A percentile compares a stretch with the other conserved stretches of the same genome.
phyloP scores from a whole-genome alignment of 2,797 vertebrate genomes.

The Tragelaphus eurycerus region DNA sequence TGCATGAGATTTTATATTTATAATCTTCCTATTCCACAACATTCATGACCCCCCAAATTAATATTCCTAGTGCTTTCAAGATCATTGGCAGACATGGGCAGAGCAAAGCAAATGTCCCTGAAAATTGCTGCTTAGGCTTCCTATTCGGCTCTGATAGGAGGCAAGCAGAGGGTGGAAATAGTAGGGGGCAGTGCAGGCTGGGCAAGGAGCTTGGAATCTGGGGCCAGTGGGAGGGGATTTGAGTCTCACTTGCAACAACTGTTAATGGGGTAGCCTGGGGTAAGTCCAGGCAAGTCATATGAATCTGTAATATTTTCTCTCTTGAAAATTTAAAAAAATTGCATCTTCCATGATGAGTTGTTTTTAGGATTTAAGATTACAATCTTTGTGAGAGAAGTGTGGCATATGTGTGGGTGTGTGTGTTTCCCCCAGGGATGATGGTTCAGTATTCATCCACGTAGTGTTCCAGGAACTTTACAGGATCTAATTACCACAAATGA shows the following conservation, averaged over 20 bases:
- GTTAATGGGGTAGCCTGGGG: neutral
- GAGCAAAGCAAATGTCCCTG: neutral
- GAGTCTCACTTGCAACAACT: neutral
- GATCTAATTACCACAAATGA: neutral
- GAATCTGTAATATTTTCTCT: neutral
- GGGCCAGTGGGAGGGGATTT: too few species aligned
- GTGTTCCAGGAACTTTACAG: neutral
- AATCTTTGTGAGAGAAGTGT: neutral
- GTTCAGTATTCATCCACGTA: neutral
- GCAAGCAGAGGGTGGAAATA: neutral
- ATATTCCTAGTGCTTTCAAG: neutral
- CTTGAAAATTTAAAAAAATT: neutral
- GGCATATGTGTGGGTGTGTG: neutral
- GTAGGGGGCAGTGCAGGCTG: rapidly evolving
- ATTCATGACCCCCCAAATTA: neutral
- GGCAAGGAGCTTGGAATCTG: neutral
- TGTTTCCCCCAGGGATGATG: neutral
- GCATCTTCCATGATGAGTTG: neutral
- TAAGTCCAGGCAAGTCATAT: neutral
- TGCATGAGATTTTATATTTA: neutral
- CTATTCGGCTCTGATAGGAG: neutral
- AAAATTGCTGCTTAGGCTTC: neutral
- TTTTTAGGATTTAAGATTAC: neutral
- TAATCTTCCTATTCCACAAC: neutral
- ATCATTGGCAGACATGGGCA: neutral